Evolutionary conservation across 30 jellyfish, hydroid and myxozoan species (phyloP), one percentile per base, ranked within the genome.

Genomic region (Haliclystus octoradiatus): DNA sequence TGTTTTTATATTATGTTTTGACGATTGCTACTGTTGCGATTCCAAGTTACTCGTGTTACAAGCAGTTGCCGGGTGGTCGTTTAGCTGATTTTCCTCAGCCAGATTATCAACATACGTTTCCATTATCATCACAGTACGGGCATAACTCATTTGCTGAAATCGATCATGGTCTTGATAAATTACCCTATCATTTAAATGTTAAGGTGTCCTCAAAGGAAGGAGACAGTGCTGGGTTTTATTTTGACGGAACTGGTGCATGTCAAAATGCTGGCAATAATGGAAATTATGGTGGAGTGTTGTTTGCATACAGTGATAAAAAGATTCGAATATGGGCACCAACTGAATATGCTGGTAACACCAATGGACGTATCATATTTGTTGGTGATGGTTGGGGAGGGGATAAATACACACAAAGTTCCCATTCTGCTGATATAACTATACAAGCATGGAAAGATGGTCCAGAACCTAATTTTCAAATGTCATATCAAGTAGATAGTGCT

Each of bases 371-470:
- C 49, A 89, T 89, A 26, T 81, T 68, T 76, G 94, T 89, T 66
- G 98, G 94, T 49, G 95, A 77, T 63, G 94, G 98, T 13, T 89
- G 98, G 98, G 98, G 98, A 33, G 95, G 95, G 13, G 85, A 89
- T 51, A 82, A 66, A 34, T 53, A 75, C 70, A 73, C 93, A n/a
- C 95, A 89, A 65, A 78, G 93, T 64, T 75, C 98, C 5, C 33
- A 77, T 26, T 71, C 65, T 2, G 95, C 98, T 19, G 93, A 81
- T 49, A 85, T 89, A 19, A 89, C 92, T 12, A 71, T 82, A 0
- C 87, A 81, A 68, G 98, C 76, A 24, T 89, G 98, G 98, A 71
- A 72, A 24, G 40, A 69, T 25, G 90, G 94, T 12, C 92, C 92
- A 46, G 74, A 76, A 51, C 98, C 98, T 52, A 74, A 89, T 60